Evolutionary conservation across 2,797 vertebrate species (phyloP), one percentile per base, ranked within the genome.

Genomic region (Pampus argenteus): DNA sequence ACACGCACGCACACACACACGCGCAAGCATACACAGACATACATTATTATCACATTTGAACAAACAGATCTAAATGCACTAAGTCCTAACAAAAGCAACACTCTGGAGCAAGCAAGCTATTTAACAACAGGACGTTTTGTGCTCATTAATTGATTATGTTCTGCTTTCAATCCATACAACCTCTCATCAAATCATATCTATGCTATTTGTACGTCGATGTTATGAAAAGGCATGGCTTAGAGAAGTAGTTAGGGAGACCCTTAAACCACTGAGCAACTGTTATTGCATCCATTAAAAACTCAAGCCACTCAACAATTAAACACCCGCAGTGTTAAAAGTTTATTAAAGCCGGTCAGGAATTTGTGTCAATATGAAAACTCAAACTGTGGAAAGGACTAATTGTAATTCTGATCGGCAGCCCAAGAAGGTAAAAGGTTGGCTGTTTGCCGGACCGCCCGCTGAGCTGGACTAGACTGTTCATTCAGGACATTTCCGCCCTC

Each of bases 21-120:
- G 58, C 71, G 77, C 79, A 79, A 61, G 83, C 77, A 79, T 50
- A 81, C 79, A 82, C 76, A 71, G 67, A 90, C 86, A 79, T 50
- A 88, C 80, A 69, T 54, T 47, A 69, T 67, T 58, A 76, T 85
- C 71, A 88, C 78, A 18, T 79, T 77, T 70, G 73, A 80, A 90
- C 83, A 71, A 72, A 83, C 42, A 72, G 76, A 82, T 76, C 78
- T 71, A 79, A 78, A 80, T 54, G 49, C 80, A 84, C 71, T 61
- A 71, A 66, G 47, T 77, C 67, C 74, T 68, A 87, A 76, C 68
- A 66, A 89, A 93, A 92, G 78, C 85, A 75, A 83, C 85, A 79
- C 83, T 64, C 76, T 73, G 78, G 73, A 78, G 83, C 74, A 71
- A 85, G 82, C 86, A 62, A 86, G 83, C 82, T 83, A 86, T 76